phyloP scores from a whole-genome alignment of 2,113 vertebrate genomes.

The Elephantulus edwardii region DNA sequence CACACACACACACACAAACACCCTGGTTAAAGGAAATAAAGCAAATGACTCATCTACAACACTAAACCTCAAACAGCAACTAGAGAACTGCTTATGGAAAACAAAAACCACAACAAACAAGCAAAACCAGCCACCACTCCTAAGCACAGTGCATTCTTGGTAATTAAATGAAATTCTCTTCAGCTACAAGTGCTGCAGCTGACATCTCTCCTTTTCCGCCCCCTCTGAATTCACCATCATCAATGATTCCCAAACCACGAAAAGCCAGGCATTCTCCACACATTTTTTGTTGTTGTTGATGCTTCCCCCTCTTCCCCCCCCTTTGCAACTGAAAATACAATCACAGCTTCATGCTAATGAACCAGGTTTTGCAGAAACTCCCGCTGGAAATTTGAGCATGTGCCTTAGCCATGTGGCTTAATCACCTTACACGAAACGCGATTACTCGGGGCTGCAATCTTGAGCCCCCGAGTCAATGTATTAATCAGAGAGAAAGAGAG shows the following conservation, averaged over 20 bases:
- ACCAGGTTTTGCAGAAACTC: slow-evolving; percentile 71
- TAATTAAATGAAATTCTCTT: slow-evolving; percentile 70
- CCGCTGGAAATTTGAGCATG: slow-evolving; percentile 74
- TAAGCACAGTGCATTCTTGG: slow-evolving; percentile 42
- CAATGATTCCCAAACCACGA: slow-evolving; percentile 34
- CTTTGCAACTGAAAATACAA: slow-evolving; percentile 77
- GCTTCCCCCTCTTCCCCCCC: background rate
- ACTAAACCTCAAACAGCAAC: slow-evolving; percentile 15
- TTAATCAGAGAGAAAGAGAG: slow-evolving; percentile 83
- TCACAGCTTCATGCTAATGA: slow-evolving; percentile 76
- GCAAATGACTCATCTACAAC: background rate
- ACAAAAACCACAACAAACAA: background rate
- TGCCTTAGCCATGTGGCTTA: slow-evolving; percentile 42
- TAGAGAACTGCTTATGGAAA: slow-evolving; percentile 12
- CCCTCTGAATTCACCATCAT: slow-evolving; percentile 36
- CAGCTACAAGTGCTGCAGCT: slow-evolving; percentile 82
- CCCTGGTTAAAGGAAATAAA: slow-evolving; percentile 46
- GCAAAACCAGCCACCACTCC: slow-evolving; percentile 11
- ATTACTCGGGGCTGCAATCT: slow-evolving; percentile 71
- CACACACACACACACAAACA: background rate
- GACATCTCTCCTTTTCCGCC: slow-evolving; percentile 1
- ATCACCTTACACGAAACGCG: slow-evolving; percentile 70
- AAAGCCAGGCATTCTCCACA: slow-evolving; percentile 19
- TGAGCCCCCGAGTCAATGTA: slow-evolving; percentile 79
- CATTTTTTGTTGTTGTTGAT: background rate